These are phyloP conservation scores for Tetramorium bicarinatum DNA, from an alignment of 2,888 invertebrate genomes.

Conservation along the genomic window DNA sequence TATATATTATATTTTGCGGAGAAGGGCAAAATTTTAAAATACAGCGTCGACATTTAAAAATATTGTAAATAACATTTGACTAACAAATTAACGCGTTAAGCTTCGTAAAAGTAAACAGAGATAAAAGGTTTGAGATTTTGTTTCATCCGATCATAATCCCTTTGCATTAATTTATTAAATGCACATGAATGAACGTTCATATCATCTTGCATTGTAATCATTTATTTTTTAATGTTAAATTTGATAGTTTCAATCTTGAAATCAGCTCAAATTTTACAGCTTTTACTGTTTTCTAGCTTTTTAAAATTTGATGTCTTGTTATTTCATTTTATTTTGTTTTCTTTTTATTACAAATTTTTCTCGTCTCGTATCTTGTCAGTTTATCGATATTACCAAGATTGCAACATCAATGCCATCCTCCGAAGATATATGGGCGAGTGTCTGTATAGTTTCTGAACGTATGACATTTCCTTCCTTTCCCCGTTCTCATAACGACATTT, in stretches of 20 bases:
- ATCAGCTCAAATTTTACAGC: background rate
- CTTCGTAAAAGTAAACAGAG: background rate
- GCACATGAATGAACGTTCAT: background rate
- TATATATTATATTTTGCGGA: background rate
- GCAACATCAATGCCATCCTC: background rate
- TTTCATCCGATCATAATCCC: background rate
- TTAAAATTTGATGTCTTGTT: background rate
- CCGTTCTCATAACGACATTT: conserved; percentile 23
- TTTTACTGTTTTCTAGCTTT: background rate
- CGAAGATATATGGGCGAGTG: background rate
- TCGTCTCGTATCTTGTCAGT: background rate
- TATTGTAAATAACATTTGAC: background rate
- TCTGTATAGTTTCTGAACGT: background rate
- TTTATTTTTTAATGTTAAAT: background rate
- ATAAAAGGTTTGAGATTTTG: background rate
- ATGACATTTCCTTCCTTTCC: conserved; percentile 26
- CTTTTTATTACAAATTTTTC: background rate
- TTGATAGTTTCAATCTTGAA: background rate
- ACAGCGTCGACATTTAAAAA: background rate
- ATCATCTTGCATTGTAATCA: background rate
- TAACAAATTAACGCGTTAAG: background rate
- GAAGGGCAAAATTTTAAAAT: background rate
- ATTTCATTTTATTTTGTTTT: background rate
- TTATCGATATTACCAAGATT: conserved; percentile 9
- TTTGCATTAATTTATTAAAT: background rate